These are phyloP conservation scores for Brachionus plicatilis DNA, from an alignment of 1,140 invertebrate genomes.

Conservation along the genomic window DNA sequence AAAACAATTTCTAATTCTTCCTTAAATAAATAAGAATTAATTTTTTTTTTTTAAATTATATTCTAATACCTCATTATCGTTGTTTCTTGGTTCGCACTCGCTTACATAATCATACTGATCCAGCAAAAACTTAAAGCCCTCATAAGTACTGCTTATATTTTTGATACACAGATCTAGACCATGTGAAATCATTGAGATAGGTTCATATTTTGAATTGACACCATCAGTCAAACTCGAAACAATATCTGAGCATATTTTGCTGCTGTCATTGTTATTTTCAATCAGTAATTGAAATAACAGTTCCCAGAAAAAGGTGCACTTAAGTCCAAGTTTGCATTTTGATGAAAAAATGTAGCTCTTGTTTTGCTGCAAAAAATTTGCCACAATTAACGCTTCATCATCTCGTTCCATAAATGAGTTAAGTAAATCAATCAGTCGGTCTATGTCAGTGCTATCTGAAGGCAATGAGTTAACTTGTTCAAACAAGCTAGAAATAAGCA, in stretches of 20 bases:
- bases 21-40: background rate
- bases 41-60: background rate
- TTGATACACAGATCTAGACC: background rate
- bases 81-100: background rate
- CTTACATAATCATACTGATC: background rate
- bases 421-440: background rate
- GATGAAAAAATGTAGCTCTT: background rate
- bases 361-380: conserved; percentile 2
- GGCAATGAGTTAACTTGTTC: background rate
- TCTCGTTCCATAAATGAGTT: background rate
- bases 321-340: background rate
- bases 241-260: background rate
- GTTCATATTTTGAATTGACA: background rate
- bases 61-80: background rate
- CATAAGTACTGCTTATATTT: background rate
- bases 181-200: background rate
- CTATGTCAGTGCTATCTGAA: background rate
- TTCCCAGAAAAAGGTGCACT: background rate
- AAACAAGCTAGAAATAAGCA: background rate
- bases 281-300: background rate
- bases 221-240: background rate
- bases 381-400: background rate
- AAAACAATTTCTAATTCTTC: conserved; percentile 13
- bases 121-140: background rate
- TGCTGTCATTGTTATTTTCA: background rate